Percentiles rank a stretch among this genome's conserved stretches.
Conservation (phyloP, 2,888 invertebrate genomes). For the Leptodirus hochenwartii region DNA sequence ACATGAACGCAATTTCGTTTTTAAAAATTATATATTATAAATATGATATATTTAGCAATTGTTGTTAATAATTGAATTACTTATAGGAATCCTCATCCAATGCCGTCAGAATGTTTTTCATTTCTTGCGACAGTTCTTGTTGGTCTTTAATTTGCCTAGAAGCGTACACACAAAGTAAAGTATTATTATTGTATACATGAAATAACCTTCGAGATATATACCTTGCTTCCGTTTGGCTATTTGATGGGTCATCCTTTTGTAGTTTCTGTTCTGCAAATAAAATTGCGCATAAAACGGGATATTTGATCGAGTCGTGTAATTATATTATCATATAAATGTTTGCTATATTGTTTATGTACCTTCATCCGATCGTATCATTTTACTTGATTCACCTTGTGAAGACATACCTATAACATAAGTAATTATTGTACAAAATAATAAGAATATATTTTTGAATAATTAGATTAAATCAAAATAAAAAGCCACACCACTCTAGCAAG, state of each 20-base stretch:
- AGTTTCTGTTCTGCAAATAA: conserved; percentile 17
- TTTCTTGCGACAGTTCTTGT: conserved; percentile 27
- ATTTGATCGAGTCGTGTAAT: too few relatives aligned
- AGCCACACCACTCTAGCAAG: not conserved
- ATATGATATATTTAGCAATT: too few relatives aligned
- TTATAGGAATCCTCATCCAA: conserved; percentile 26
- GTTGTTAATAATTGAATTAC: too few relatives aligned
- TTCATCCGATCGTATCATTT: too few relatives aligned
- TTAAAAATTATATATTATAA: too few relatives aligned
- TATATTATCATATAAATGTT: too few relatives aligned
- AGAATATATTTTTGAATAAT: too few relatives aligned
- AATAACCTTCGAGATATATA: conserved; percentile 3
- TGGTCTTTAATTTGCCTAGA: conserved; percentile 21
- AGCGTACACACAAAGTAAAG: conserved; percentile 13
- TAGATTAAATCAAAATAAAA: conserved; percentile 11
- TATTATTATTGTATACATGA: conserved; percentile 2
- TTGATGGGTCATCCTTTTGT: conserved; percentile 19
- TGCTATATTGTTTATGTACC: too few relatives aligned
- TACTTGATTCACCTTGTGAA: too few relatives aligned
- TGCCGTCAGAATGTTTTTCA: conserved; percentile 25
- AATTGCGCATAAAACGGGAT: conserved; percentile 6
- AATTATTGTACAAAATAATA: too few relatives aligned
- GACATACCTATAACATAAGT: too few relatives aligned
- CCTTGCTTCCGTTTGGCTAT: conserved; percentile 13
- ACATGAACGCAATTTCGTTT: too few relatives aligned